phyloP scores from a whole-genome alignment of 2,888 invertebrate genomes.

The Cephus pygmeus region DNA sequence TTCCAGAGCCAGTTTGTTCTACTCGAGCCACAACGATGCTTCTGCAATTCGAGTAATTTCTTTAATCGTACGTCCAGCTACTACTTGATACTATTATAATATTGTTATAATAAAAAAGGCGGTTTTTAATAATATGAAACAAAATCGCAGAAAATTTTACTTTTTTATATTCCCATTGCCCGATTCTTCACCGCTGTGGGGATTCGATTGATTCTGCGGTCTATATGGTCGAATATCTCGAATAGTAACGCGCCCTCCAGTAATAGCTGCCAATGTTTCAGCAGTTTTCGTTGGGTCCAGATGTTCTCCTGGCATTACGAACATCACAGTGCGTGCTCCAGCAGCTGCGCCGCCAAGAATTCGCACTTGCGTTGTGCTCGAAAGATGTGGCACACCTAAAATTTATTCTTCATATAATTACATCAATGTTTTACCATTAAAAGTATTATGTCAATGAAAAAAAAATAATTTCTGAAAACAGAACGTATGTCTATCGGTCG shows the following conservation, averaged over 20 bases:
- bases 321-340: conserved; percentile 83
- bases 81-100: neutral
- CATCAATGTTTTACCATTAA: neutral
- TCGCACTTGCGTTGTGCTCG: conserved; percentile 78
- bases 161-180: conserved; percentile 43
- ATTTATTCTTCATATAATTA: neutral
- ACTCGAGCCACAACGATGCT: conserved; percentile 60
- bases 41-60: conserved; percentile 32
- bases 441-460: neutral
- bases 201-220: conserved; percentile 38
- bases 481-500: conserved; percentile 18
- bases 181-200: neutral
- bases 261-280: conserved; percentile 80
- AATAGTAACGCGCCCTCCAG: conserved; percentile 83
- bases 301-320: conserved; percentile 83
- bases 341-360: conserved; percentile 73
- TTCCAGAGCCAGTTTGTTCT: conserved; percentile 53
- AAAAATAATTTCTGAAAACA: neutral
- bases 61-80: neutral
- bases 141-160: conserved; percentile 27
- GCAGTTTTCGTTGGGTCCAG: conserved; percentile 80
- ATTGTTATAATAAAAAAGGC: neutral
- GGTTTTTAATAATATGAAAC: neutral
- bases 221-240: conserved; percentile 79
- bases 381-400: conserved; percentile 79